Evolutionary conservation across 2,113 vertebrate species (phyloP).

Genomic region (Channa maculata): DNA sequence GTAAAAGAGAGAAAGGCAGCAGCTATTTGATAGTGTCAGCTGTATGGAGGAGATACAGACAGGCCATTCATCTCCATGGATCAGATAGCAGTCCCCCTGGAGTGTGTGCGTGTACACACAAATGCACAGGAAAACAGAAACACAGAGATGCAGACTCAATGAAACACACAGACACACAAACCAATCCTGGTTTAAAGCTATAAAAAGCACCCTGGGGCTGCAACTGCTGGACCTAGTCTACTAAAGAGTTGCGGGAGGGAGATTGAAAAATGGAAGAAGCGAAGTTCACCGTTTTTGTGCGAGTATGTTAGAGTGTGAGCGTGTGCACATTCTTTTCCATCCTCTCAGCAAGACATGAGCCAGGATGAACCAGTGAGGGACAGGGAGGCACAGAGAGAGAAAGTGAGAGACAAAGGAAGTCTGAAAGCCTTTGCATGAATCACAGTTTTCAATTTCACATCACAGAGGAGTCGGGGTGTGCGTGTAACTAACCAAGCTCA

Average conservation of each 20-base stretch:
- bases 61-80: conserved; percentile 82
- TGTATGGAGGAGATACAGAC: conserved; percentile 77
- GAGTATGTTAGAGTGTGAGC: neutral
- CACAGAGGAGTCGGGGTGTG: conserved; percentile 44
- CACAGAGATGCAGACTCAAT: conserved; percentile 28
- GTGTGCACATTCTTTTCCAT: conserved; percentile 39
- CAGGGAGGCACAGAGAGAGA: neutral
- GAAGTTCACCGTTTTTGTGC: conserved; percentile 23
- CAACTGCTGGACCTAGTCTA: conserved; percentile 20
- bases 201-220: conserved; percentile 41
- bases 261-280: conserved; percentile 43
- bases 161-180: conserved; percentile 43
- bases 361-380: neutral
- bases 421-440: conserved; percentile 53
- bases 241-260: conserved; percentile 33
- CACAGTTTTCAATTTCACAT: conserved; percentile 62
- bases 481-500: conserved; percentile 33
- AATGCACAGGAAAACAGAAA: conserved; percentile 15
- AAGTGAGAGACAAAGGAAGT: conserved; percentile 11
- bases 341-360: conserved; percentile 30
- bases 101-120: conserved; percentile 17
- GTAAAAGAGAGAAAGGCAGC: conserved; percentile 63
- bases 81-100: conserved; percentile 70
- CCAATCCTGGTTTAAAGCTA: conserved; percentile 44
- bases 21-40: conserved; percentile 81